phyloP scores from a whole-genome alignment of 2,888 invertebrate genomes.

The Eristalinus sepulchralis region DNA sequence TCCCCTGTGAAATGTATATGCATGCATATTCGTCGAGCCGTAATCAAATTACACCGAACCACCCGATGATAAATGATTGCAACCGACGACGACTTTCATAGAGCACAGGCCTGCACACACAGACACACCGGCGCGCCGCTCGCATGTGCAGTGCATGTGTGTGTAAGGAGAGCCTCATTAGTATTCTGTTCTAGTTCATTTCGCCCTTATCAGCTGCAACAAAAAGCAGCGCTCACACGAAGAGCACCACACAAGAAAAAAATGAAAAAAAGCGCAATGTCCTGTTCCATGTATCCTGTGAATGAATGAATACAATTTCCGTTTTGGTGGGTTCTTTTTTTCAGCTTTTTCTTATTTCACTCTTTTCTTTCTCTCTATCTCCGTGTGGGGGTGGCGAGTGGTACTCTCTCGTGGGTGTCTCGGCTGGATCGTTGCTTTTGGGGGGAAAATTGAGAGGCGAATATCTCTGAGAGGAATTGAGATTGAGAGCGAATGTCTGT shows the following conservation, averaged over 20 bases:
- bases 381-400: not conserved
- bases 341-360: conserved; percentile 6
- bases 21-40: not conserved
- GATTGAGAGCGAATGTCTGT: conserved; percentile 9
- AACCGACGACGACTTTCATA: not conserved
- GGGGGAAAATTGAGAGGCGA: not conserved
- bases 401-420: not conserved
- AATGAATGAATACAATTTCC: conserved; percentile 65
- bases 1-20: not conserved
- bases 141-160: not conserved
- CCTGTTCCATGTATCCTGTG: conserved; percentile 54
- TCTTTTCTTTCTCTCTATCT: conserved; percentile 10
- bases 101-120: not conserved
- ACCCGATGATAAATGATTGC: conserved; percentile 41
- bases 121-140: not conserved
- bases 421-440: not conserved
- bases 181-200: conserved; percentile 47
- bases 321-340: not conserved
- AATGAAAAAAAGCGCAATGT: conserved; percentile 67
- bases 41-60: conserved; percentile 34
- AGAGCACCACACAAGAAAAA: not conserved
- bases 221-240: not conserved
- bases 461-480: not conserved
- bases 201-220: conserved; percentile 64
- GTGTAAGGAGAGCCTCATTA: conserved; percentile 23